These are phyloP conservation scores for Hippopotamyrus pictus DNA, from an alignment of 2,797 vertebrate genomes.

Conservation along the genomic window DNA sequence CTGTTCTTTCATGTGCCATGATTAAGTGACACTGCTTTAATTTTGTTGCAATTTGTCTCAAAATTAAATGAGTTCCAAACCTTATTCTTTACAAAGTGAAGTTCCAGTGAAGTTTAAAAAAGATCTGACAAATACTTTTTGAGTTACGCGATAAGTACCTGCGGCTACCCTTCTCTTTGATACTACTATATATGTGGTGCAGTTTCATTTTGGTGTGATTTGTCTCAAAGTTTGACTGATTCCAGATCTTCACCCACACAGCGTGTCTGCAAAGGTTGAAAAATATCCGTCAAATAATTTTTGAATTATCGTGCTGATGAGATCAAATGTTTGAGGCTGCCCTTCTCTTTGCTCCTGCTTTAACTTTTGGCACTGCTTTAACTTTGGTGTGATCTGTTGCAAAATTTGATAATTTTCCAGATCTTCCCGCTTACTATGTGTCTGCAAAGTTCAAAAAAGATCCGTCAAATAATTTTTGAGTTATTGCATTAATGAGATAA, in stretches of 20 bases:
- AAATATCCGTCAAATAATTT: not conserved
- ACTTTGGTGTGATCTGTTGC: not conserved
- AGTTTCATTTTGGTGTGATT: not conserved
- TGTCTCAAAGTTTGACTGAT: not conserved
- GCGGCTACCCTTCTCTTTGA: not conserved
- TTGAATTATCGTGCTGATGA: not conserved
- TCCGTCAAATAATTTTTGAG: not conserved
- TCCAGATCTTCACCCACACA: not conserved
- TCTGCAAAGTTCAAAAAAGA: not conserved
- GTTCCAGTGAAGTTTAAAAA: not conserved
- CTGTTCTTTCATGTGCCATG: not conserved
- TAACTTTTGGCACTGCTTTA: not conserved
- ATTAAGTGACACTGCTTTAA: not conserved
- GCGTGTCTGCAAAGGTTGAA: not conserved
- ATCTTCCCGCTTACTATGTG: not conserved
- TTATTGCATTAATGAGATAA: not conserved
- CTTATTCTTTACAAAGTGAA: not conserved
- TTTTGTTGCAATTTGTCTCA: not conserved
- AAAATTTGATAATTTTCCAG: not conserved
- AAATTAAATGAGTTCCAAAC: not conserved
- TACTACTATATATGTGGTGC: not conserved
- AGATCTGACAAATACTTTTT: not conserved
- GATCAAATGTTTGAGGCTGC: not conserved
- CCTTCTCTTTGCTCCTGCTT: not conserved
- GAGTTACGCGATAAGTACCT: not conserved